Base-by-base conservation (phyloP, 2,888 invertebrate genomes). In the Drosophila barbarae region DNA sequence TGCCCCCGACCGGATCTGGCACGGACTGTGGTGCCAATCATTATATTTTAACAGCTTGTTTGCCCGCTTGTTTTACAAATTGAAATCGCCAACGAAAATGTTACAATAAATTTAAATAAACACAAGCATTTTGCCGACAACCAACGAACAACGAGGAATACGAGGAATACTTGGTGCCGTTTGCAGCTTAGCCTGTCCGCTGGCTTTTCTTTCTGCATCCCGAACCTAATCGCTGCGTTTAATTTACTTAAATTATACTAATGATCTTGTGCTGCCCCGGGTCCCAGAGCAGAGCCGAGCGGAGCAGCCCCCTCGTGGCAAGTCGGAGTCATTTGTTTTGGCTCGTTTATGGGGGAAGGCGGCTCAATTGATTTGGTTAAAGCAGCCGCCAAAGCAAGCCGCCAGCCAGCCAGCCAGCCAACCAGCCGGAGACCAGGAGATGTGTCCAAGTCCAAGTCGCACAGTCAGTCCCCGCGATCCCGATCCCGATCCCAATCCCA, bases 191-290 rank as follows among this genome's bases (percentile, higher is more conserved):
- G 55, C 55, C 54, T 18, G 64, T 50, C 59, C 61, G 54, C 34
- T 60, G 60, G 58, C 59, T 51, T 53, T 53, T 46, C 44, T 44
- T 76, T 73, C 78, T 77, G 77, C 76, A 83, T 82, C 83, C 80
- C 74, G 71, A 44, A 76, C 77, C 86, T 86, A 86, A 86, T 86
- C 86, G 85, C 75, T 78, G 78, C 87, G 85, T 86, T 86, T 86
- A 86, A 86, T 86, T 86, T 85, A 86, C 87, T 86, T 85, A 86
- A 86, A 87, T 86, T 86, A 87, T 86, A 84, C 84, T 86, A 86
- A 86, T 86, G 87, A 87, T 84, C 78, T 77, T 77, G 77, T 74
- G 72, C 72, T 71, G 69, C 71, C 70, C 73, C 72, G 65, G 64
- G 61, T 58, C 63, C 70, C 63, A 59, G 61, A 61, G 61, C 34